Base-by-base conservation (phyloP, 2,113 vertebrate genomes). In the Monopterus albus region DNA sequence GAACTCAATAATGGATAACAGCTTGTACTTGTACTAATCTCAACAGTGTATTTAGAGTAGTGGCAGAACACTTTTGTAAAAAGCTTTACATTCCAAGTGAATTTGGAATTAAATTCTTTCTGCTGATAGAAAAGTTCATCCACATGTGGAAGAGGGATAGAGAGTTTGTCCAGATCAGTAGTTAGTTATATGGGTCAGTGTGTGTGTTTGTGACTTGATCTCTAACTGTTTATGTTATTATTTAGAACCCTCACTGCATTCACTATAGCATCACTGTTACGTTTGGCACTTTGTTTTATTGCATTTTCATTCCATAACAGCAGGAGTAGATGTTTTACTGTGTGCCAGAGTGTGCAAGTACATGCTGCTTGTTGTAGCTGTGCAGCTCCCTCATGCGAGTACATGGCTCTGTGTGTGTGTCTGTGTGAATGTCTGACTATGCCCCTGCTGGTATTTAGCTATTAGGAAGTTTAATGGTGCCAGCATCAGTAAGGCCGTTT, bases 131-230 rank as follows among this genome's bases (percentile, higher is more conserved):
- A n/a, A n/a, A n/a, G n/a, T n/a, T n/a, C n/a, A n/a, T n/a, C n/a
- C n/a, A n/a, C n/a, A n/a, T n/a, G n/a, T n/a, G n/a, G n/a, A n/a
- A n/a, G 4, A 7, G 2, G 15, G 42, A 2, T n/a, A 43, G 4
- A 62, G 46, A 40, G 21, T 61, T 83, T 52, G 84, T 75, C 76
- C 68, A 20, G 46, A 57, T 39, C 45, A 10, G n/a, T n/a, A n/a
- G n/a, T 71, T 33, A 36, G 65, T 66, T 76, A 91, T 87, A 81
- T 88, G 86, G 87, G 87, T 89, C 86, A 91, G 52, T 77, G 60
- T 56, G 61, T 49, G 47, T 59, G 5, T 7, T 3, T 55, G 57
- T 52, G 11, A 47, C 40, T 60, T 11, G 20, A 28, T 15, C 73
- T 20, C 69, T 33, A 18, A 13, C 25, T 28, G 10, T 69, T 45